Base-by-base conservation (phyloP, 1,140 invertebrate genomes). In the Copidosoma floridanum region DNA sequence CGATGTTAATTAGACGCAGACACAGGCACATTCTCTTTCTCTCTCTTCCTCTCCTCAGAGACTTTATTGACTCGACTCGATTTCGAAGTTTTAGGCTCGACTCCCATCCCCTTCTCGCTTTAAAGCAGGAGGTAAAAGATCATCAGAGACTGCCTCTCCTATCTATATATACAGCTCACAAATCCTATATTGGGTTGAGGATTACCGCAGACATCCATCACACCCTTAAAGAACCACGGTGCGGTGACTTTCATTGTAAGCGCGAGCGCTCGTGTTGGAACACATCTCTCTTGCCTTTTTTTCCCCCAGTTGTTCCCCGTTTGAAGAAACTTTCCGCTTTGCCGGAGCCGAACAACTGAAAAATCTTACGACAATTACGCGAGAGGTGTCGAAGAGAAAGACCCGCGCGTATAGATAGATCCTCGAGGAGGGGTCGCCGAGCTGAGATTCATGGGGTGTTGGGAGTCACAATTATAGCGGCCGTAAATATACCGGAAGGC, bases 151-250 rank as follows among this genome's bases (percentile, higher is more conserved):
- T n/a, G n/a, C n/a, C n/a, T n/a, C n/a, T n/a, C n/a, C n/a, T n/a
- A n/a, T n/a, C n/a, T n/a, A n/a, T n/a, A n/a, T n/a, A n/a, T n/a
- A n/a, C n/a, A n/a, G n/a, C n/a, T 26, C 46, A 35, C 16, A 58
- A 58, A 58, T 51, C 47, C 56, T 38, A 1, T 5, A 58, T 37
- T 46, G 51, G 51, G 47, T 51, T 58, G 27, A 24, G 58, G 58
- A 74, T 76, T 73, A 76, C 72, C 69, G 59, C 71, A 70, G 71
- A 73, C 74, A 76, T 74, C 70, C 70, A 74, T 74, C 74, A 76
- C 67, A 56, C 69, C 64, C 54, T n/a, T n/a, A n/a, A n/a, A n/a
- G n/a, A n/a, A n/a, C n/a, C n/a, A n/a, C n/a, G n/a, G n/a, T n/a
- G n/a, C n/a, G n/a, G n/a, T n/a, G n/a, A n/a, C n/a, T n/a, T n/a